Percentiles rank a stretch among this genome's conserved stretches.
phyloP scores from a whole-genome alignment of 2,888 invertebrate genomes.

The Protophormia terraenovae region DNA sequence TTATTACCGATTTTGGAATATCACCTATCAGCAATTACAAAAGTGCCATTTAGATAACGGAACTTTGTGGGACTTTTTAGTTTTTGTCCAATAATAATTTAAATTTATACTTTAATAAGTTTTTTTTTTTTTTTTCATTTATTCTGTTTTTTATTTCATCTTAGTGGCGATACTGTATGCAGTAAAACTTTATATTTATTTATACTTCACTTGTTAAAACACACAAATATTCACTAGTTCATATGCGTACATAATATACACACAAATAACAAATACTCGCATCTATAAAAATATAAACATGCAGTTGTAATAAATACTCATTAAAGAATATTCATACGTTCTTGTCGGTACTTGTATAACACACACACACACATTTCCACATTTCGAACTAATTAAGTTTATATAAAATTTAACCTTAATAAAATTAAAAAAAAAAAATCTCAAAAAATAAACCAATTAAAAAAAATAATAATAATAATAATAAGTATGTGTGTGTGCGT shows the following conservation, averaged over 20 bases:
- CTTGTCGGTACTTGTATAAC: neutral
- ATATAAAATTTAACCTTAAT: constrained; percentile 15
- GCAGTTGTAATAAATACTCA: constrained; percentile 51
- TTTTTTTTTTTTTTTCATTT: neutral
- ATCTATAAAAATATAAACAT: neutral
- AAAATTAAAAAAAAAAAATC: neutral
- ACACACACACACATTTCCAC: neutral
- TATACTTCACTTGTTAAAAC: neutral
- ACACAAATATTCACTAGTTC: neutral
- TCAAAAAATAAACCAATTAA: neutral
- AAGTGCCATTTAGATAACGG: too few relatives aligned
- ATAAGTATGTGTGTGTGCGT: neutral
- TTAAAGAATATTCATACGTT: constrained; percentile 12
- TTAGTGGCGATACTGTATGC: constrained; percentile 11
- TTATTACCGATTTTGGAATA: too few relatives aligned
- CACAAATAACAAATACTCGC: neutral
- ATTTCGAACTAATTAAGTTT: constrained; percentile 39
- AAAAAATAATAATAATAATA: too few relatives aligned
- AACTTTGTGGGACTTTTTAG: too few relatives aligned
- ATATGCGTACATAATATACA: neutral
- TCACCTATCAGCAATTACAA: constrained; percentile 21
- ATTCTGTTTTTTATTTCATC: neutral
- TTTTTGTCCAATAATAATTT: too few relatives aligned
- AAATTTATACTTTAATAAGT: constrained; percentile 15
- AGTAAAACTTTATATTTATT: constrained; percentile 26